Evolutionary conservation across 2,113 vertebrate species (phyloP).

Genomic region (Chloebia gouldiae): DNA sequence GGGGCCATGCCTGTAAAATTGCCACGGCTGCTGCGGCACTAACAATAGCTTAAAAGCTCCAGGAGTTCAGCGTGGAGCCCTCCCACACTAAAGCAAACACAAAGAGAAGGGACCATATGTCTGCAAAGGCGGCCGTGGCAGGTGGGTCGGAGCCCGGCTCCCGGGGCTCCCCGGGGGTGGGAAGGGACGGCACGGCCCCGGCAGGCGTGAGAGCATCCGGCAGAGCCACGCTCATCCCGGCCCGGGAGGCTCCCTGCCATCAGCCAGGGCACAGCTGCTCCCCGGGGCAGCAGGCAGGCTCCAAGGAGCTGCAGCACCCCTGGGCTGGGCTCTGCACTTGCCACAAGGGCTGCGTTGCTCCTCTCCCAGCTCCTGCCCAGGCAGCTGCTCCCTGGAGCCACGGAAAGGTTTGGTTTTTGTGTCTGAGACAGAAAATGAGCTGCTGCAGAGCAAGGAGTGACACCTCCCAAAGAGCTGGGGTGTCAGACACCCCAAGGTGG

Average conservation of each 20-base stretch:
- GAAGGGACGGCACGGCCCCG: slow-evolving; percentile 23
- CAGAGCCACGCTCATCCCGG: neutral
- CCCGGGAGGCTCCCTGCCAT: neutral
- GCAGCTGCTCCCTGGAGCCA: neutral
- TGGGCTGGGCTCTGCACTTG: neutral
- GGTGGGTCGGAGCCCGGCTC: slow-evolving; percentile 30
- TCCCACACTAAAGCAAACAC: slow-evolving; percentile 54
- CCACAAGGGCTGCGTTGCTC: neutral
- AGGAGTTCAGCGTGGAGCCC: neutral
- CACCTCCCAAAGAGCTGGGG: neutral
- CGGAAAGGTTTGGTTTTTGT: neutral
- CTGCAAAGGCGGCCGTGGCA: neutral
- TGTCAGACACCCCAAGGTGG: neutral
- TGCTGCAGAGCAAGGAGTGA: neutral
- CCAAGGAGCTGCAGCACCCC: neutral
- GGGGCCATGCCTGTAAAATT: neutral
- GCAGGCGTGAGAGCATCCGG: slow-evolving; percentile 57
- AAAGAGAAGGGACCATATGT: slow-evolving; percentile 25
- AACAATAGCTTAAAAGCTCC: slow-evolving; percentile 32
- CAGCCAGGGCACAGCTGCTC: neutral
- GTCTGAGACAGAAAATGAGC: neutral
- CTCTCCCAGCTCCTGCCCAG: neutral
- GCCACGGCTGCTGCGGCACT: neutral
- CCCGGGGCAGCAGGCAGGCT: neutral
- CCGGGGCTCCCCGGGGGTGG: slow-evolving; percentile 31